These are phyloP conservation scores for Astropecten irregularis DNA, from an alignment of 53 echinoderm and acorn worm genomes.

Conservation along the genomic window DNA sequence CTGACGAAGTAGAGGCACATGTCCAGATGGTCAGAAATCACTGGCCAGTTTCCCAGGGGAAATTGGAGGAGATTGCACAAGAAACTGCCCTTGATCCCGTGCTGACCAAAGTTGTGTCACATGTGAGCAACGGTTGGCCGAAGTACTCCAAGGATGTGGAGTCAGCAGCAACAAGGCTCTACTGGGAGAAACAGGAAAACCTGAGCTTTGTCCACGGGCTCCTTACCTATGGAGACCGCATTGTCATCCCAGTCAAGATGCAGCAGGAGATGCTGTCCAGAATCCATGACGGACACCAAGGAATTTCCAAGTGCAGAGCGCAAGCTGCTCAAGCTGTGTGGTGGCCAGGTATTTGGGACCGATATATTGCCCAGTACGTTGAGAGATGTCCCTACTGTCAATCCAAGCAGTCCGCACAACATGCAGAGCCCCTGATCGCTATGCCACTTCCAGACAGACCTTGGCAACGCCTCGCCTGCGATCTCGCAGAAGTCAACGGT, in stretches of 20 bases:
- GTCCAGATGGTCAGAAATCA: constrained; percentile 10
- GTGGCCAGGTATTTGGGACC: constrained; percentile 41
- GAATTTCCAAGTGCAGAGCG: constrained; percentile 36
- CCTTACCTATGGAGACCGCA: constrained; percentile 35
- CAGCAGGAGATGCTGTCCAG: not conserved
- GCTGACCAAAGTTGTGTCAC: not conserved
- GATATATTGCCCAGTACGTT: constrained; percentile 18
- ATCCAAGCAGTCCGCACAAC: constrained; percentile 32
- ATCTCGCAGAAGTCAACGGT: constrained; percentile 26
- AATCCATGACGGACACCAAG: constrained; percentile 16
- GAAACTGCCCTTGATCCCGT: not conserved
- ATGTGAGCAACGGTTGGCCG: constrained; percentile 12
- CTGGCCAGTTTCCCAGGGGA: constrained; percentile 25
- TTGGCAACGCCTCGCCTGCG: constrained; percentile 28
- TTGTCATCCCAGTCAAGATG: not conserved
- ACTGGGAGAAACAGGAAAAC: constrained; percentile 27
- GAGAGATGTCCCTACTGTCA: not conserved
- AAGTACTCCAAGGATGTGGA: constrained; percentile 25
- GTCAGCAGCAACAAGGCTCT: not conserved
- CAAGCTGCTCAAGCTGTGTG: constrained; percentile 43
- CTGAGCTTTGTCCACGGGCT: not conserved
- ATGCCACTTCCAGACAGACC: constrained; percentile 34
- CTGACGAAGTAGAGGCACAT: constrained; percentile 30
- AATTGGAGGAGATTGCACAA: not conserved
- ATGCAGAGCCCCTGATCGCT: constrained; percentile 36